Conservation (phyloP, 2,797 vertebrate species). For the Prionace glauca region DNA sequence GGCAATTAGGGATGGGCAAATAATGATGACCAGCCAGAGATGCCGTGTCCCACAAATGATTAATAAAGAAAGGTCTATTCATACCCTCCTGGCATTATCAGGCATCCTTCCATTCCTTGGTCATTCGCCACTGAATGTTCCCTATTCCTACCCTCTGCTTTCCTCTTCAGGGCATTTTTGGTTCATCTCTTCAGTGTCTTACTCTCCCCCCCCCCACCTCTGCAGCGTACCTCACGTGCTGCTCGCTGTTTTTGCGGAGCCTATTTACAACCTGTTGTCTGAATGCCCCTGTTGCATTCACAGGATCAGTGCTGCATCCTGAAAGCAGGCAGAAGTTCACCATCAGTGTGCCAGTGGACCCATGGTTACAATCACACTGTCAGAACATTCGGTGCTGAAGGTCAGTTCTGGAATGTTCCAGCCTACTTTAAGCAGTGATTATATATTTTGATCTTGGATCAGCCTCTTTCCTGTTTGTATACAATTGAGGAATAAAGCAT, state of each 20-base stretch:
- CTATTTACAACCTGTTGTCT: neutral
- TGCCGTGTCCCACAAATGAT: no score
- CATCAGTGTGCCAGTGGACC: neutral
- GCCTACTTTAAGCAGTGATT: neutral
- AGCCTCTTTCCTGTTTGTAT: neutral
- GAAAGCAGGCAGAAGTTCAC: neutral
- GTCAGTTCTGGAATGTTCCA: neutral
- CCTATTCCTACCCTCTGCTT: neutral
- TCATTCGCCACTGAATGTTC: neutral
- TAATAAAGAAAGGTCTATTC: no score
- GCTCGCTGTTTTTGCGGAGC: neutral
- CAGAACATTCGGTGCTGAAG: neutral
- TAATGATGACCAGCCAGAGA: no score
- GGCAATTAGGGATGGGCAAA: no score
- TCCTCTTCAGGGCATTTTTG: neutral
- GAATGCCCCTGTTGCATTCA: neutral
- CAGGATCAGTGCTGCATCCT: neutral
- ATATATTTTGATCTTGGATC: neutral
- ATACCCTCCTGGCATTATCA: neutral
- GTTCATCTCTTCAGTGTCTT: neutral
- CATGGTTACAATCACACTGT: neutral
- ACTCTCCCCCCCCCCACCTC: neutral
- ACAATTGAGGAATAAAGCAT: neutral
- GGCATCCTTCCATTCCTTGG: neutral
- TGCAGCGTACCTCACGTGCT: neutral